These are phyloP conservation scores for Enteromius trimaculatus DNA, from an alignment of 2,797 vertebrate species.

Conservation along the genomic window DNA sequence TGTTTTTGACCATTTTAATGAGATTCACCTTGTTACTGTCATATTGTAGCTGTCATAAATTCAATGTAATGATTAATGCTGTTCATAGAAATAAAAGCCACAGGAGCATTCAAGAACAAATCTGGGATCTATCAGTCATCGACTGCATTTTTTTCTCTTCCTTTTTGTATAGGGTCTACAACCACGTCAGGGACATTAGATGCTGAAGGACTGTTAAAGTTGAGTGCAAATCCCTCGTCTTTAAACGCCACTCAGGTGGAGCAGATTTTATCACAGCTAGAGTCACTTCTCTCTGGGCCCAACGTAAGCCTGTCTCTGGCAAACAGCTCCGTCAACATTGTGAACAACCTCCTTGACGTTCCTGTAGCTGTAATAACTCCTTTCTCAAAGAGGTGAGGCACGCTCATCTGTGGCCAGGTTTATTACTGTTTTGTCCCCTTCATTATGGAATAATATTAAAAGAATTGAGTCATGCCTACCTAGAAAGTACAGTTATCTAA, in stretches of 20 bases:
- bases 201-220: conserved; percentile 63
- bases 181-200: conserved; percentile 43
- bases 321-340: conserved; percentile 75
- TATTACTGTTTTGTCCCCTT: not conserved
- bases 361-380: conserved; percentile 69
- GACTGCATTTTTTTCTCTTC: not conserved
- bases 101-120: not conserved
- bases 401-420: not conserved
- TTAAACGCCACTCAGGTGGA: conserved; percentile 73
- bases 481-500: not conserved
- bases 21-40: not conserved
- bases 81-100: not conserved
- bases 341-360: conserved; percentile 84
- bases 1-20: not conserved
- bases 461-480: not conserved
- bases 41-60: not conserved
- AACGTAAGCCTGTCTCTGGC: conserved; percentile 75
- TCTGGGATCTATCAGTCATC: not conserved
- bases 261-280: conserved; percentile 70
- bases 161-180: conserved; percentile 9
- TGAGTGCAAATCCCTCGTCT: conserved; percentile 64
- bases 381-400: conserved; percentile 82
- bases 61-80: not conserved
- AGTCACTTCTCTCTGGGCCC: conserved; percentile 71
- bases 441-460: not conserved